These are phyloP conservation scores for Hippocampus mohnikei DNA, from an alignment of 2,113 vertebrate genomes.

Conservation along the genomic window DNA sequence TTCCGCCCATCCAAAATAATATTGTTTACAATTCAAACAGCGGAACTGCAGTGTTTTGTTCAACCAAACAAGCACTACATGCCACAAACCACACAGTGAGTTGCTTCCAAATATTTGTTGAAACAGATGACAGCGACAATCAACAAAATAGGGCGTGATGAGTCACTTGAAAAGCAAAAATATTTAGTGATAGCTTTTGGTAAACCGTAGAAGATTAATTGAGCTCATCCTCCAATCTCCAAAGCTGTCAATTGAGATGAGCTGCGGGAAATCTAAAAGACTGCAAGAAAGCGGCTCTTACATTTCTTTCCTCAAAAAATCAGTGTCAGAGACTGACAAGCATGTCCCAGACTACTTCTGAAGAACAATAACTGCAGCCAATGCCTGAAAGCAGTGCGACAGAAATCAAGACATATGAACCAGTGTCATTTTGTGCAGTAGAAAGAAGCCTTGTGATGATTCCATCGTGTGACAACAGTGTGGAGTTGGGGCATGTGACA, in stretches of 20 bases:
- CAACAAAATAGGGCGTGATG: constrained; percentile 39
- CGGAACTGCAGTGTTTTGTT: constrained; percentile 28
- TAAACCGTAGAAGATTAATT: constrained; percentile 43
- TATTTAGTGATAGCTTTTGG: constrained; percentile 42
- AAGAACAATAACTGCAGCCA: constrained; percentile 33
- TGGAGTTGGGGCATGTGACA: constrained; percentile 35
- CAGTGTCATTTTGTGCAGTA: constrained; percentile 14
- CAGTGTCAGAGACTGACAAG: constrained; percentile 39
- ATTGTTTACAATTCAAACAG: constrained; percentile 31
- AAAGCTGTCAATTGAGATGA: constrained; percentile 36
- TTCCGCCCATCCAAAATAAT: neutral
- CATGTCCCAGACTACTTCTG: constrained; percentile 28
- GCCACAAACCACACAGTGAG: constrained; percentile 32
- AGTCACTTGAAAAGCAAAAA: constrained; percentile 36
- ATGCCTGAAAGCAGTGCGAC: constrained; percentile 9
- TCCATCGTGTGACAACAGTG: constrained; percentile 46
- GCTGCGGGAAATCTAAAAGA: constrained; percentile 25
- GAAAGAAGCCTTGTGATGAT: constrained; percentile 31
- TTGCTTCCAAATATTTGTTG: constrained; percentile 52
- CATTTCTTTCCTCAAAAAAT: constrained; percentile 32
- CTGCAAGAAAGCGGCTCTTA: constrained; percentile 25
- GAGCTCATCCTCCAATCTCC: constrained; percentile 23
- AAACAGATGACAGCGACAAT: constrained; percentile 51
- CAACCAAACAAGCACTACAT: constrained; percentile 27
- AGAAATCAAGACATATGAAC: constrained; percentile 34